Conservation (phyloP, 2,888 invertebrate genomes). For the Galerucella pusilla region DNA sequence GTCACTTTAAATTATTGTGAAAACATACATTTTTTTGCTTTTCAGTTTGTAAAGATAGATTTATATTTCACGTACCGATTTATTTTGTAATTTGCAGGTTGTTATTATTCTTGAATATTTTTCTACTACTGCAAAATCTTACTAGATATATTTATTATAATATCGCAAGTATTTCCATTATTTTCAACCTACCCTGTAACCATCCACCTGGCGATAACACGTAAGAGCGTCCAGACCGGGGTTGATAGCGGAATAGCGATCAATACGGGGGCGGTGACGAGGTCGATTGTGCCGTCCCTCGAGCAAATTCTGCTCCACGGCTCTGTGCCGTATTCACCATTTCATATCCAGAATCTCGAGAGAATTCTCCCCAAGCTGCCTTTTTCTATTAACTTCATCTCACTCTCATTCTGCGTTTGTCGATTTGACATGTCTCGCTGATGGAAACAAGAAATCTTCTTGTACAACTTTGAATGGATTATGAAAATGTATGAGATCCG, state of each 20-base stretch:
- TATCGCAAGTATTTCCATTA: not conserved
- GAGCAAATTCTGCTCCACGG: conserved; percentile 7
- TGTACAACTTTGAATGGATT: not conserved
- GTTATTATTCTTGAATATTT: no score
- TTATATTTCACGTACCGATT: no score
- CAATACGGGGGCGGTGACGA: conserved; percentile 23
- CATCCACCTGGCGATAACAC: conserved; percentile 22
- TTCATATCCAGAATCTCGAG: conserved; percentile 5
- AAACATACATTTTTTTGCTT: no score
- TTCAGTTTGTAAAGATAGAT: no score
- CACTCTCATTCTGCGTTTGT: not conserved
- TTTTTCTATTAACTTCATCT: not conserved
- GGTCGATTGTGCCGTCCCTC: conserved; percentile 4
- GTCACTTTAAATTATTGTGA: no score
- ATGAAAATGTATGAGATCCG: not conserved
- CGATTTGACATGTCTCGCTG: not conserved
- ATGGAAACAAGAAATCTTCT: conserved; percentile 1
- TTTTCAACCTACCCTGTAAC: conserved; percentile 8
- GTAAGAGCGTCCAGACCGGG: conserved; percentile 12
- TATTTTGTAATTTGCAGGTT: no score
- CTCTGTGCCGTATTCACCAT: not conserved
- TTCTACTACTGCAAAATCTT: no score
- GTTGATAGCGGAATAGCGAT: conserved; percentile 12
- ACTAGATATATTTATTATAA: not conserved
- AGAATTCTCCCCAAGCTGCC: not conserved